phyloP scores from a whole-genome alignment of 2,888 invertebrate species.

The Hydropsyche betteni region DNA sequence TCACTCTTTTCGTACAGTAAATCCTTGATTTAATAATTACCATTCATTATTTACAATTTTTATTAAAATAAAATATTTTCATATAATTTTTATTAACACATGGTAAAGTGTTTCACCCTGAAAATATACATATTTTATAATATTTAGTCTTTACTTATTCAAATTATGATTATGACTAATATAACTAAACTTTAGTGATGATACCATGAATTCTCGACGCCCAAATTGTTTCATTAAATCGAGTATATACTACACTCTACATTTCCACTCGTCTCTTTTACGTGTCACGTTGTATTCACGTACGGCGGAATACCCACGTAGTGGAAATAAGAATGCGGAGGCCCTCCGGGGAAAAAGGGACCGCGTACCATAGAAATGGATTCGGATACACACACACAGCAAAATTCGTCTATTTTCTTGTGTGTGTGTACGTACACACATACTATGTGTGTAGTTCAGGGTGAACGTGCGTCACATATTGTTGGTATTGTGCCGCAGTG shows the following conservation, averaged over 20 bases:
- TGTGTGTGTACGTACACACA: not conserved
- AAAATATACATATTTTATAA: too few relatives aligned
- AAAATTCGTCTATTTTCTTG: not conserved
- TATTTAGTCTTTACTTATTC: too few relatives aligned
- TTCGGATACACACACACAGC: conserved; percentile 18
- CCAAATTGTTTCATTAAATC: not conserved
- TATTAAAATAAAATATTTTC: too few relatives aligned
- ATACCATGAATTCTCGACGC: not conserved
- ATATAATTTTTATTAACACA: too few relatives aligned
- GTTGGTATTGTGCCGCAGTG: conserved; percentile 33
- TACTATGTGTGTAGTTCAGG: not conserved
- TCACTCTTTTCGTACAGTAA: too few relatives aligned
- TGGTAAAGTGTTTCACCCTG: too few relatives aligned
- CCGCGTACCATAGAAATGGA: conserved; percentile 32
- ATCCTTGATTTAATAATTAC: too few relatives aligned
- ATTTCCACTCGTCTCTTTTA: conserved; percentile 32
- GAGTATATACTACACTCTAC: not conserved
- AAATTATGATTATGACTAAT: too few relatives aligned
- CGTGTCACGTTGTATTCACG: conserved; percentile 35
- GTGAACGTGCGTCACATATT: conserved; percentile 30
- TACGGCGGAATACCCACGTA: conserved; percentile 31
- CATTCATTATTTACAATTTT: too few relatives aligned
- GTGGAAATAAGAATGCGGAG: conserved; percentile 36
- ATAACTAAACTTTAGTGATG: not conserved
- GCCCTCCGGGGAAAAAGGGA: conserved; percentile 33